These are phyloP conservation scores for Cyclura pinguis DNA, from an alignment of 2,797 vertebrate species.

Conservation along the genomic window DNA sequence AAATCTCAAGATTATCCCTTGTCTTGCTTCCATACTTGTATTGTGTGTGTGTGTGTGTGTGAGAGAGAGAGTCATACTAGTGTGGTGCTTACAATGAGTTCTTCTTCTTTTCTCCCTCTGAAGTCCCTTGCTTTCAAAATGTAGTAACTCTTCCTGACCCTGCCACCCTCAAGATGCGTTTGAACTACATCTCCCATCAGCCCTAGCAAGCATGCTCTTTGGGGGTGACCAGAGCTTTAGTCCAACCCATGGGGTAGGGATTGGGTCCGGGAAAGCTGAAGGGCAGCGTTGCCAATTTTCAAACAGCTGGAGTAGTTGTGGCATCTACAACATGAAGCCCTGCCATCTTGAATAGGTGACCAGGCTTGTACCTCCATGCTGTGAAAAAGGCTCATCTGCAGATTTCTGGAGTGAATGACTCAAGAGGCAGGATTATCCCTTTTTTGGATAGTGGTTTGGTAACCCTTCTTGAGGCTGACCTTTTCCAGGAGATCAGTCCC, in stretches of 20 bases:
- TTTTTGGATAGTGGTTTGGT: neutral
- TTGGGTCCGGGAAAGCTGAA: no score
- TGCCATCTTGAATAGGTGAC: neutral
- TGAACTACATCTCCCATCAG: neutral
- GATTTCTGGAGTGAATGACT: neutral
- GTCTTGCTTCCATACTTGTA: neutral
- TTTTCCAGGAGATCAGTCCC: neutral
- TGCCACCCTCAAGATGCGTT: neutral
- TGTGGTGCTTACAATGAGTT: neutral
- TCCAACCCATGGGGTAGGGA: neutral
- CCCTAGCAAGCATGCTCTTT: no score
- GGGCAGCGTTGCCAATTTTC: neutral
- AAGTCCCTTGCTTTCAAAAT: neutral
- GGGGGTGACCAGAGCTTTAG: neutral
- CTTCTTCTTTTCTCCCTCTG: neutral
- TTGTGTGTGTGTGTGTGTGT: neutral
- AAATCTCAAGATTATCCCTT: neutral
- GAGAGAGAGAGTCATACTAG: no score
- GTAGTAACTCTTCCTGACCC: neutral
- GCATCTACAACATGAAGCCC: neutral
- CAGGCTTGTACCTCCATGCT: neutral
- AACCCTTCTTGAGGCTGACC: neutral
- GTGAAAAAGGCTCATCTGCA: neutral
- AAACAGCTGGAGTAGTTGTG: neutral
- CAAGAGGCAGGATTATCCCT: neutral